phyloP scores from a whole-genome alignment of 2,797 vertebrate genomes.

The Chromis chromis region DNA sequence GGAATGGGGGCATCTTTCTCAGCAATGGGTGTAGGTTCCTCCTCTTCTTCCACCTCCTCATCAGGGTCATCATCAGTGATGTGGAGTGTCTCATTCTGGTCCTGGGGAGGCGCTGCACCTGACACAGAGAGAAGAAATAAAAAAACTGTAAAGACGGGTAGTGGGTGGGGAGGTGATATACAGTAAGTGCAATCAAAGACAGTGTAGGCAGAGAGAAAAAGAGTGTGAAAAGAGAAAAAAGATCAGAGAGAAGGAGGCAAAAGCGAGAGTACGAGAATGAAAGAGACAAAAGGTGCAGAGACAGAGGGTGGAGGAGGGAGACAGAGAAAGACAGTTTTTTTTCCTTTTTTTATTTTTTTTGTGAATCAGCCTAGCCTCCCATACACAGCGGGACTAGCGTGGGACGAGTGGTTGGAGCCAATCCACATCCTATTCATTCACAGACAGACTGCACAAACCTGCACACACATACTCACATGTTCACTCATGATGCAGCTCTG shows the following conservation, averaged over 20 bases:
- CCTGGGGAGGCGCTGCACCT: constrained; percentile 82
- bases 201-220: constrained; percentile 55
- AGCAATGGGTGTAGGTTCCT: constrained; percentile 56
- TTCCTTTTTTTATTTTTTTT: constrained; percentile 40
- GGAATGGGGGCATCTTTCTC: constrained; percentile 65
- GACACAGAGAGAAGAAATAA: constrained; percentile 28
- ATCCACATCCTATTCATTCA: constrained; percentile 73
- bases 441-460: constrained; percentile 45
- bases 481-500: constrained; percentile 27
- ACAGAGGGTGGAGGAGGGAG: constrained; percentile 63
- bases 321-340: constrained; percentile 47
- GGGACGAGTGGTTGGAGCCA: constrained; percentile 70
- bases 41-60: constrained; percentile 66
- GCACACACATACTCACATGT: constrained; percentile 18
- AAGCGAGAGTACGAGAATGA: constrained; percentile 43
- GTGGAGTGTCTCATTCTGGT: constrained; percentile 62
- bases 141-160: constrained; percentile 31
- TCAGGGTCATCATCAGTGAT: constrained; percentile 48
- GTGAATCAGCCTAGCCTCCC: constrained; percentile 62
- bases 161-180: constrained; percentile 54
- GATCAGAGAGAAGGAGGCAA: constrained; percentile 25
- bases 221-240: constrained; percentile 36
- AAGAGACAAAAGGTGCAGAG: constrained; percentile 50
- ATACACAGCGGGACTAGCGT: constrained; percentile 59
- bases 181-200: constrained; percentile 46